Conservation (phyloP, 2,888 invertebrate species). For the Caenorhabditis sulstoni region DNA sequence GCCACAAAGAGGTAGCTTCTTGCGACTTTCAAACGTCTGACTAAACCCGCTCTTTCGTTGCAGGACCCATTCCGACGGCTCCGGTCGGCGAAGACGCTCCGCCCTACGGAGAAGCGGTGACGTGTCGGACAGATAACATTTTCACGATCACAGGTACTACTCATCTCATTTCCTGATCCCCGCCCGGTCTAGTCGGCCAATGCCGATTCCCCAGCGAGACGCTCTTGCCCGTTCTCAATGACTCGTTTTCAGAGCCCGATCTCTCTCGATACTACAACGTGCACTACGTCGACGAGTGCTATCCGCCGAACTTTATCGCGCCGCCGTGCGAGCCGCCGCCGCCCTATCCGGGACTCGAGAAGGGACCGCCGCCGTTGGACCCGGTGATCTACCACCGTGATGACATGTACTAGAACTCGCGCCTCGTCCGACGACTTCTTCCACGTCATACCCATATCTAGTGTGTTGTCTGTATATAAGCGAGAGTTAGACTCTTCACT, state of each 20-base stretch:
- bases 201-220: too few species aligned
- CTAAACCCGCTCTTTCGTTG: neutral
- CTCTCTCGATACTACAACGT: constrained; percentile 52
- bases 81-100: constrained; percentile 57
- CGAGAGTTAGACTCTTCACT: too few species aligned
- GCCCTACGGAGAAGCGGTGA: constrained; percentile 50
- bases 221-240: too few species aligned
- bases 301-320: constrained; percentile 58
- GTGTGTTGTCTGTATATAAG: constrained; percentile 31
- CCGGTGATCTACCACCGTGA: constrained; percentile 53
- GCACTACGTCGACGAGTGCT: constrained; percentile 55
- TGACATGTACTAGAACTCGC: constrained; percentile 19
- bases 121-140: constrained; percentile 59
- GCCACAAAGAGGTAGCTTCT: constrained; percentile 32
- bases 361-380: constrained; percentile 57
- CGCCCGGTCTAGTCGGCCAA: too few species aligned
- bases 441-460: constrained; percentile 32
- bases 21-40: neutral
- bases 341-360: constrained; percentile 62
- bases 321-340: constrained; percentile 57
- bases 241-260: constrained; percentile 53
- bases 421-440: constrained; percentile 3
- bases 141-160: constrained; percentile 52
- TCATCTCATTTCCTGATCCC: neutral
- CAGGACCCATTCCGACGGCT: constrained; percentile 56